Percentiles rank a stretch among this genome's conserved stretches.
These are phyloP conservation scores for Hephaestus fuliginosus DNA, from an alignment of 2,797 vertebrate genomes.

Conservation along the genomic window DNA sequence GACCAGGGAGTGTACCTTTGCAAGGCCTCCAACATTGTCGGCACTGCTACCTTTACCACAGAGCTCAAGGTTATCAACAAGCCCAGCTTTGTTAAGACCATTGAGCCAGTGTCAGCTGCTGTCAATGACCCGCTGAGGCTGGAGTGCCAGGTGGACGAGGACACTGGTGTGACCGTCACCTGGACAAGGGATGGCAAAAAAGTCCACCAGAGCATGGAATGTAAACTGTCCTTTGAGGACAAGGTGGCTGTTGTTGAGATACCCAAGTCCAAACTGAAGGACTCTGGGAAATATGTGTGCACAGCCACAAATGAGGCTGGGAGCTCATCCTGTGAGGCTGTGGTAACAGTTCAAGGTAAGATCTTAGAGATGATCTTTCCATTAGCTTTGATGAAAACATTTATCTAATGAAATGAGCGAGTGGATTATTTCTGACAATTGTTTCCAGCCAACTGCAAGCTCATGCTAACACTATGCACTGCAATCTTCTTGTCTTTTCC, in stretches of 20 bases:
- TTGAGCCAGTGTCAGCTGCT: slow-evolving; percentile 89
- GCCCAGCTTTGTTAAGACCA: slow-evolving; percentile 91
- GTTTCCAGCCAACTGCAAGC: slow-evolving; percentile 49
- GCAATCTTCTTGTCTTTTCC: slow-evolving; percentile 55
- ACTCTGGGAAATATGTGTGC: slow-evolving; percentile 95
- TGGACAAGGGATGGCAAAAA: slow-evolving; percentile 97
- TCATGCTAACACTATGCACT: slow-evolving; percentile 62
- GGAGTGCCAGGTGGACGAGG: slow-evolving; percentile 97
- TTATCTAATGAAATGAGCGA: slow-evolving; percentile 44
- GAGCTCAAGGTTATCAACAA: slow-evolving; percentile 93
- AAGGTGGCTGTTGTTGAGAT: slow-evolving; percentile 96
- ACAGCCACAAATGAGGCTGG: slow-evolving; percentile 96
- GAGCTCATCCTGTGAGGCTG: slow-evolving; percentile 90
- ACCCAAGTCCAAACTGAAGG: slow-evolving; percentile 94
- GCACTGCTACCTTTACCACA: slow-evolving; percentile 91
- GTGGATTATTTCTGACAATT: slow-evolving; percentile 50
- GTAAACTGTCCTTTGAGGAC: slow-evolving; percentile 96
- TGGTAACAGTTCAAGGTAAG: slow-evolving; percentile 96
- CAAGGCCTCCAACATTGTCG: slow-evolving; percentile 96
- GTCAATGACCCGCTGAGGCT: slow-evolving; percentile 92
- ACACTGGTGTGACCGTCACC: slow-evolving; percentile 91
- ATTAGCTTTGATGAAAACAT: slow-evolving; percentile 37
- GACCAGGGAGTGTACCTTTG: slow-evolving; percentile 95
- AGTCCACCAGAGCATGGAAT: slow-evolving; percentile 94
- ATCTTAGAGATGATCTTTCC: slow-evolving; percentile 57